Evolutionary conservation across 2,797 vertebrate genomes (phyloP), one percentile per base, ranked within the genome.

Genomic region (Myiothlypis chrysogaster): DNA sequence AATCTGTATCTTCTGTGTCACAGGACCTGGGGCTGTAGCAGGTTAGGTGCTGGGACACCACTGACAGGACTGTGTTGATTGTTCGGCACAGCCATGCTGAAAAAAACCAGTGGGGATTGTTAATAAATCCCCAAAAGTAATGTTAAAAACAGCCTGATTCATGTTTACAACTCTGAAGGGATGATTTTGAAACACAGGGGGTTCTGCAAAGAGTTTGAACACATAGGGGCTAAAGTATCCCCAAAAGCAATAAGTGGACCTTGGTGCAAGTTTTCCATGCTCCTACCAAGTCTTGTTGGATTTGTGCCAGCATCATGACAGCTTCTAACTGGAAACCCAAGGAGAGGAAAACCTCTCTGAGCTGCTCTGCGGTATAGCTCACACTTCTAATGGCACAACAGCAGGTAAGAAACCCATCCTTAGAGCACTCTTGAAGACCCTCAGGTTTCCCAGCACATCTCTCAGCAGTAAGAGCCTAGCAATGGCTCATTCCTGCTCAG

Each of bases 221-320:
- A 63, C 2, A 0, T 52, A 60, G 83, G 20, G 66, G 13, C 59
- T 49, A 46, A 61, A 37, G 2, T 8, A 61, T 41, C 17, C 44
- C n/a, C 59, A 70, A n/a, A 87, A 88, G 28, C 0, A 0, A 39
- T 3, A 55, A 30, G 0, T 43, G 55, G 28, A 44, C 18, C 12
- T 50, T 32, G 21, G 30, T 32, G 27, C 22, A 50, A 88, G 64
- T 53, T 83, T 66, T 69, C 10, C 6, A 1, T 30, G 30, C 11
- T 83, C 52, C 64, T 63, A 61, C 5, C 32, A 53, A 71, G 34
- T 56, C 19, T 20, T 37, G 4, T 1, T 79, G 46, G 47, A 57
- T 22, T 77, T 70, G 9, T n/a, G 18, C 52, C 56, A 87, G 43
- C 13, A 61, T 24, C 68, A 43, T 28, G 23, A 30, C 37, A 86